Evolutionary conservation across 2,888 invertebrate genomes (phyloP).

Genomic region (Chloroclysta siterata): DNA sequence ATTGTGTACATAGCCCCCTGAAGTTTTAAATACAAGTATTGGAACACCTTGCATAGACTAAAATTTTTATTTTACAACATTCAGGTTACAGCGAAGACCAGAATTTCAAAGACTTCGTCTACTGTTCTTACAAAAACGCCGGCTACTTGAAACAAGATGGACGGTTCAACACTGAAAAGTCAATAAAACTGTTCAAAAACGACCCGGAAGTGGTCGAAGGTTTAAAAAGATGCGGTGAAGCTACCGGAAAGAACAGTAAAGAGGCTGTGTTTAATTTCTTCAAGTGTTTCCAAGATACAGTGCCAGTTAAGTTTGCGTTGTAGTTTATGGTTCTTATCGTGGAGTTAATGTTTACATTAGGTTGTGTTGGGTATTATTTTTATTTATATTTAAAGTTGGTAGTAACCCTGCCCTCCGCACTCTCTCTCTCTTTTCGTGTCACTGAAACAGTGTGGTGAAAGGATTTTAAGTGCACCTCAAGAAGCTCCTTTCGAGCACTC

Average conservation of each 20-base stretch:
- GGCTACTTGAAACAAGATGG: constrained; percentile 27
- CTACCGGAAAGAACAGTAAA: constrained; percentile 15
- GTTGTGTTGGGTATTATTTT: background rate
- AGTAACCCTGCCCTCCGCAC: too few species aligned
- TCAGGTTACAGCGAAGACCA: constrained; percentile 30
- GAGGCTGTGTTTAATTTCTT: constrained; percentile 32
- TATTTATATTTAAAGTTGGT: too few species aligned
- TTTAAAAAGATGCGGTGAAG: constrained; percentile 20
- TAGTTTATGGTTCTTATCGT: constrained; percentile 6
- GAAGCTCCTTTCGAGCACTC: too few species aligned
- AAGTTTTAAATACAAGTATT: too few species aligned
- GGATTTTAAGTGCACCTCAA: too few species aligned
- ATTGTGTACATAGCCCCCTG: too few species aligned
- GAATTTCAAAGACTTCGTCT: constrained; percentile 32
- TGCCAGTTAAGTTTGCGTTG: constrained; percentile 18
- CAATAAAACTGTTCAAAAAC: constrained; percentile 10
- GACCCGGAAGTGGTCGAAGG: constrained; percentile 26
- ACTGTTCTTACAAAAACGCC: constrained; percentile 28
- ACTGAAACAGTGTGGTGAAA: too few species aligned
- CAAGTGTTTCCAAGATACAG: constrained; percentile 38
- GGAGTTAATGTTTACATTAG: background rate
- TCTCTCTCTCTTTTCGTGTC: too few species aligned
- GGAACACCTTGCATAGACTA: too few species aligned
- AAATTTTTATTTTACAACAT: too few species aligned
- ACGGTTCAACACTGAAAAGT: constrained; percentile 21